phyloP scores from a whole-genome alignment of 2,888 invertebrate species.

The Ophioninae sp. region DNA sequence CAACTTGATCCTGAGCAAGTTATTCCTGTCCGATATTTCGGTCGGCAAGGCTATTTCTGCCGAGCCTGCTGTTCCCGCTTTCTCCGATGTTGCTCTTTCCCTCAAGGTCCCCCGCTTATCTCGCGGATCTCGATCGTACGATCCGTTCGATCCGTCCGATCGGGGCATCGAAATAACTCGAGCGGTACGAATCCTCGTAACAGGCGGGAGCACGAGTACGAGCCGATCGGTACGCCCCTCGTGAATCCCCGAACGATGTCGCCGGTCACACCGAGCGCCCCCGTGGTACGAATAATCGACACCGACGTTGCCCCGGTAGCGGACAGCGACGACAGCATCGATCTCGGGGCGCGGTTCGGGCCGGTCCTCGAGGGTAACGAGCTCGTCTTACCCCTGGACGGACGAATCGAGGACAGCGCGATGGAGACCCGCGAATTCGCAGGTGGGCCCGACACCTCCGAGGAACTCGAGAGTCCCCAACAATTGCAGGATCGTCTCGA shows the following conservation, averaged over 20 bases:
- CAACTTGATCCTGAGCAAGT: too few relatives aligned
- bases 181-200: conserved; percentile 78
- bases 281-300: conserved; percentile 81
- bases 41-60: too few relatives aligned
- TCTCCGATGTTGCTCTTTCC: too few relatives aligned
- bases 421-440: conserved; percentile 78
- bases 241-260: conserved; percentile 61
- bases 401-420: conserved; percentile 79
- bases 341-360: conserved; percentile 73
- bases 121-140: too few relatives aligned
- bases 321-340: conserved; percentile 80
- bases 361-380: conserved; percentile 80
- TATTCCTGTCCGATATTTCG: too few relatives aligned
- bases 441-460: conserved; percentile 80
- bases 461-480: conserved; percentile 80
- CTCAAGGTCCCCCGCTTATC: too few relatives aligned
- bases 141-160: too few relatives aligned
- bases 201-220: conserved; percentile 95
- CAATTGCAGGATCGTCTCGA: conserved; percentile 85
- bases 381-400: conserved; percentile 79
- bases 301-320: conserved; percentile 79
- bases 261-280: conserved; percentile 72
- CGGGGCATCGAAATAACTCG: neutral
- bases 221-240: conserved; percentile 90
- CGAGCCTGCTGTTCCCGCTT: too few relatives aligned